A percentile compares a stretch with the other conserved stretches of the same genome.
Evolutionary conservation across 1,140 invertebrate genomes (phyloP).

Genomic region (Drosophila nikananu): DNA sequence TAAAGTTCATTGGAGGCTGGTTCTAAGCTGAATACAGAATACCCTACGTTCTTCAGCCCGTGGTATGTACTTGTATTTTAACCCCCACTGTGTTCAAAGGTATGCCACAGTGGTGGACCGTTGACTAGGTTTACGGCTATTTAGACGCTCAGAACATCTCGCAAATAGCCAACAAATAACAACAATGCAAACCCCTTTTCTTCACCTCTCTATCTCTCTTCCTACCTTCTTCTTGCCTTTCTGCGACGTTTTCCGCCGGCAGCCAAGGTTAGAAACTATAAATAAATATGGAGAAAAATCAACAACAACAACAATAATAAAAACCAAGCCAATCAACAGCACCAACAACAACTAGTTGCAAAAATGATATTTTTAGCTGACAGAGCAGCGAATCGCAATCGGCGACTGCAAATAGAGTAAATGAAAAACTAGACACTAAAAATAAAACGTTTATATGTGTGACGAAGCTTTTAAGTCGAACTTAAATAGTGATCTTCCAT

Average conservation of each 20-base stretch:
- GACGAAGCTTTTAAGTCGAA: conserved; percentile 4
- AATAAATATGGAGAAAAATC: conserved; percentile 62
- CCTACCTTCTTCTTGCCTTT: background rate
- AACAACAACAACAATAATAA: conserved; percentile 31
- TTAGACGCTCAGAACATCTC: conserved; percentile 21
- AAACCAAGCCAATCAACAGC: conserved; percentile 15
- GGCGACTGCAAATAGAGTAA: conserved; percentile 35
- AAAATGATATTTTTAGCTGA: conserved; percentile 54
- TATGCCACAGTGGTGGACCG: background rate
- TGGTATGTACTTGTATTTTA: background rate
- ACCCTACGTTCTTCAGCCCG: background rate
- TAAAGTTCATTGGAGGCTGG: background rate
- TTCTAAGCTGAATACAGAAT: background rate
- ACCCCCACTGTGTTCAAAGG: background rate
- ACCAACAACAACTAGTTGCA: conserved; percentile 43
- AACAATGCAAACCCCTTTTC: conserved; percentile 9
- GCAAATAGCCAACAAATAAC: conserved; percentile 8
- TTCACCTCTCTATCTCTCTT: no score
- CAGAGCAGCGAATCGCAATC: conserved; percentile 17
- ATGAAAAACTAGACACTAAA: conserved; percentile 46
- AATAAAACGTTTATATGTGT: conserved; percentile 4
- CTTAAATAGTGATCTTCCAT: conserved; percentile 4
- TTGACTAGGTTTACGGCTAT: conserved; percentile 26
- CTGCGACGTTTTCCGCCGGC: conserved; percentile 34
- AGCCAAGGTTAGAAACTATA: conserved; percentile 54